phyloP scores from a whole-genome alignment of 1,140 invertebrate species.

The Nephotettix cincticeps region DNA sequence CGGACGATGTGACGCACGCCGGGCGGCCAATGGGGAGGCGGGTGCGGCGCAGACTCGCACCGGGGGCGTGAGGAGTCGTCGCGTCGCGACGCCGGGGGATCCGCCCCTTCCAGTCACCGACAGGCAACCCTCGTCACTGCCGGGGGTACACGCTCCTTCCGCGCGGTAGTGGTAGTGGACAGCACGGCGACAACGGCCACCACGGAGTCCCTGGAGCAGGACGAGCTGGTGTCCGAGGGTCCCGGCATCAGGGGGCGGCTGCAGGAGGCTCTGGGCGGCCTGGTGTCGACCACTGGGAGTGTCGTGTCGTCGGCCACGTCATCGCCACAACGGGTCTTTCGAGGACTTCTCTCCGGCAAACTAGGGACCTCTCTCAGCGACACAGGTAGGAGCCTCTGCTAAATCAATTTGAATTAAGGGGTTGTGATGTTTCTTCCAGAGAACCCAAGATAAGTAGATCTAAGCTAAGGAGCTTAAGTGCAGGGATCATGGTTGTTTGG shows the following conservation, averaged over 20 bases:
- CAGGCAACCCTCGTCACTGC: constrained; percentile 1
- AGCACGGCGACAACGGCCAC: constrained; percentile 26
- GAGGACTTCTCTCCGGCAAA: constrained; percentile 55
- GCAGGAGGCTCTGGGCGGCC: constrained; percentile 29
- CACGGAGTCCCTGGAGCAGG: constrained; percentile 29
- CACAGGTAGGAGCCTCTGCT: constrained; percentile 61
- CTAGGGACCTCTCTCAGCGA: constrained; percentile 55
- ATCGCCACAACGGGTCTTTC: constrained; percentile 56
- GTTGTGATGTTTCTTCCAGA: too few relatives aligned
- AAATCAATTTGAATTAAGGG: too few relatives aligned
- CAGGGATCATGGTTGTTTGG: too few relatives aligned
- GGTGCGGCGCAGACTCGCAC: neutral
- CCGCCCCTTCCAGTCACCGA: constrained; percentile 15
- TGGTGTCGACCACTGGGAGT: constrained; percentile 21
- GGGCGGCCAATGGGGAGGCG: constrained; percentile 4
- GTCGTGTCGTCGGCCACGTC: constrained; percentile 47
- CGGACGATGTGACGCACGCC: constrained; percentile 11
- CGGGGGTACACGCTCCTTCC: neutral
- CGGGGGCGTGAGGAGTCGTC: constrained; percentile 1
- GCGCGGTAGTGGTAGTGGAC: constrained; percentile 2
- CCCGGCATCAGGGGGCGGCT: constrained; percentile 19
- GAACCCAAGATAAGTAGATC: too few relatives aligned
- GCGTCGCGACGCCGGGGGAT: neutral
- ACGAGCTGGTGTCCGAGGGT: constrained; percentile 2
- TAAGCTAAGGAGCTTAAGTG: too few relatives aligned